phyloP scores from a whole-genome alignment of 2,888 invertebrate genomes.

The Matsumyia berberina region DNA sequence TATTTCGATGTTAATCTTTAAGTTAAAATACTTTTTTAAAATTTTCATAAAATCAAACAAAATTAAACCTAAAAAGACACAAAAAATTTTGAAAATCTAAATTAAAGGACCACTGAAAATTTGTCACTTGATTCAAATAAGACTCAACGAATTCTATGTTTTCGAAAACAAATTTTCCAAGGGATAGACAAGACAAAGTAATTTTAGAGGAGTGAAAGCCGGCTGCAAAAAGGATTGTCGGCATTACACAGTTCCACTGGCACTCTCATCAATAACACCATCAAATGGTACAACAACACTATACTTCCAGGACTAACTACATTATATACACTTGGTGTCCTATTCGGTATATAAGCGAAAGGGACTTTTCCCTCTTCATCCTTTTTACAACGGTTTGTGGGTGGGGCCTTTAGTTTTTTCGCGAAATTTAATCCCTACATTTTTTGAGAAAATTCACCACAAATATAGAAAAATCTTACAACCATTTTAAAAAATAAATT shows the following conservation, averaged over 20 bases:
- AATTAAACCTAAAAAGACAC: constrained; percentile 42
- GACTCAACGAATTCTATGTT: constrained; percentile 38
- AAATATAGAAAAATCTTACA: not conserved
- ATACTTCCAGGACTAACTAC: constrained; percentile 66
- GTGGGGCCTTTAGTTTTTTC: constrained; percentile 61
- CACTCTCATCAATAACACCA: constrained; percentile 35
- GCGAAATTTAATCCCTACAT: constrained; percentile 6
- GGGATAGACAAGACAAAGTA: constrained; percentile 24
- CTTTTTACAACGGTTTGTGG: constrained; percentile 65
- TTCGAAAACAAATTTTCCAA: constrained; percentile 1
- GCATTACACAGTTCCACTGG: constrained; percentile 37
- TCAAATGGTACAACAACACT: constrained; percentile 59
- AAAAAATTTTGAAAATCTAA: constrained; percentile 55
- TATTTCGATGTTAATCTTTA: not conserved
- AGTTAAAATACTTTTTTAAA: constrained; percentile 1
- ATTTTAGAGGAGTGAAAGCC: constrained; percentile 45
- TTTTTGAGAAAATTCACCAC: constrained; percentile 29
- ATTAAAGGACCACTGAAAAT: constrained; percentile 39
- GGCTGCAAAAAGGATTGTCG: constrained; percentile 50
- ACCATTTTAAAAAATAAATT: not conserved
- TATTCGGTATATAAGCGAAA: constrained; percentile 48
- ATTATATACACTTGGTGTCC: constrained; percentile 50
- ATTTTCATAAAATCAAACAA: constrained; percentile 30
- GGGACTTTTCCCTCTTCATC: constrained; percentile 53
- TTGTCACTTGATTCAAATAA: constrained; percentile 45